Evolutionary conservation across 1,140 invertebrate genomes (phyloP).

Genomic region (Meteorus sp.): DNA sequence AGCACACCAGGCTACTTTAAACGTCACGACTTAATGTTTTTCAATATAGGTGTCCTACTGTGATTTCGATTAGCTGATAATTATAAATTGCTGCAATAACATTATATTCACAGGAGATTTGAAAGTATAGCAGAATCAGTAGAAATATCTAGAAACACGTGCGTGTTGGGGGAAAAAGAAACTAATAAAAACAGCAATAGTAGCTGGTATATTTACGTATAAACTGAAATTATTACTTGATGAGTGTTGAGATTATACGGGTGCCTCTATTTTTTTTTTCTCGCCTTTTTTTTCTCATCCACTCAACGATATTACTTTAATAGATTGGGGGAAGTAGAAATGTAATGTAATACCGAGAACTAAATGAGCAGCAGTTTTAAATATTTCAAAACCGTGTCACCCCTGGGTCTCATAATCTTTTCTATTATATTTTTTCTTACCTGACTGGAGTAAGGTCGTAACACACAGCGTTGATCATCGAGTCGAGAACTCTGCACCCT

Average conservation of each 20-base stretch:
- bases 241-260: conserved; percentile 12
- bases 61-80: too few species aligned
- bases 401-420: neutral
- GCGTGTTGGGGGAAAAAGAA: conserved; percentile 8
- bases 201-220: too few species aligned
- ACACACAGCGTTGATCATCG: conserved; percentile 91
- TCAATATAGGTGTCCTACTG: too few species aligned
- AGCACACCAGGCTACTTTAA: too few species aligned
- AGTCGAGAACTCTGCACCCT: conserved; percentile 87
- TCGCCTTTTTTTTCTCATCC: neutral
- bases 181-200: conserved; percentile 3
- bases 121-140: too few species aligned
- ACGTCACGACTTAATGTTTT: too few species aligned
- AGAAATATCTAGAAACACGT: too few species aligned
- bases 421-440: conserved; percentile 57
- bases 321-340: too few species aligned
- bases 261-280: conserved; percentile 2
- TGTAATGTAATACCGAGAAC: neutral
- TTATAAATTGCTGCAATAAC: too few species aligned
- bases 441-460: conserved; percentile 86
- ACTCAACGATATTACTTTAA: neutral
- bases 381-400: neutral
- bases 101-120: too few species aligned
- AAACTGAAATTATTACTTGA: neutral
- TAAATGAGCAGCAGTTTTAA: neutral